Conservation (phyloP, 2,113 vertebrate genomes). For the Macaca mulatta region DNA sequence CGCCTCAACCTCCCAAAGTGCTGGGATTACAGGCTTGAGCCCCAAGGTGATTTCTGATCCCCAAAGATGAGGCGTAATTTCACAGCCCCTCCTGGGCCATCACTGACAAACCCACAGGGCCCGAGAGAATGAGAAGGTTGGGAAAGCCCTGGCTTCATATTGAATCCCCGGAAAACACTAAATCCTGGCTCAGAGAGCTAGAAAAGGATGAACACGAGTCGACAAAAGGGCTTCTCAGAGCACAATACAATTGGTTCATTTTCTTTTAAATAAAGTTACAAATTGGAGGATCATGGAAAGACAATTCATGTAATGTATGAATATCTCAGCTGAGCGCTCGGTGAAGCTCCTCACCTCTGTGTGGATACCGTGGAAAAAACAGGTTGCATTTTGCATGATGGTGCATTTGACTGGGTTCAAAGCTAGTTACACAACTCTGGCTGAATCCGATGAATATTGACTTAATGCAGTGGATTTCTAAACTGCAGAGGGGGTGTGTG, state of each 20-base stretch:
- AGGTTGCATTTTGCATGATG: rapidly evolving
- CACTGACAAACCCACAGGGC: too few species aligned
- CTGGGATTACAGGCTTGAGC: too few species aligned
- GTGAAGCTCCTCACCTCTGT: not conserved
- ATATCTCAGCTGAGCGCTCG: too few species aligned
- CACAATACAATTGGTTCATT: not conserved
- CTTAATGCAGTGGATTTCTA: rapidly evolving
- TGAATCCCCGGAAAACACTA: not conserved
- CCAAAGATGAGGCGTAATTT: not conserved
- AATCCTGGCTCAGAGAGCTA: not conserved
- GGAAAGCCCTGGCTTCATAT: not conserved
- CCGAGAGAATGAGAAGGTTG: not conserved
- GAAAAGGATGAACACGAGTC: not conserved
- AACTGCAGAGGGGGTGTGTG: not conserved
- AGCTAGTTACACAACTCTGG: not conserved
- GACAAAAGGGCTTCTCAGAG: not conserved
- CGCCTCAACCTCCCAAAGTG: too few species aligned
- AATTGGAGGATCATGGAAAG: not conserved
- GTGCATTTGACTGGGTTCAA: not conserved
- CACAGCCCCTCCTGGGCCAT: not conserved
- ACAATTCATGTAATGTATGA: rapidly evolving
- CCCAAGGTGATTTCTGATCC: not conserved
- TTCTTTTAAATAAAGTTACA: not conserved
- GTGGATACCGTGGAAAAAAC: rapidly evolving
- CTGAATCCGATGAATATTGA: not conserved